Conservation (phyloP, 64 coral and sea anemone genomes). For the Pocillopora verrucosa region DNA sequence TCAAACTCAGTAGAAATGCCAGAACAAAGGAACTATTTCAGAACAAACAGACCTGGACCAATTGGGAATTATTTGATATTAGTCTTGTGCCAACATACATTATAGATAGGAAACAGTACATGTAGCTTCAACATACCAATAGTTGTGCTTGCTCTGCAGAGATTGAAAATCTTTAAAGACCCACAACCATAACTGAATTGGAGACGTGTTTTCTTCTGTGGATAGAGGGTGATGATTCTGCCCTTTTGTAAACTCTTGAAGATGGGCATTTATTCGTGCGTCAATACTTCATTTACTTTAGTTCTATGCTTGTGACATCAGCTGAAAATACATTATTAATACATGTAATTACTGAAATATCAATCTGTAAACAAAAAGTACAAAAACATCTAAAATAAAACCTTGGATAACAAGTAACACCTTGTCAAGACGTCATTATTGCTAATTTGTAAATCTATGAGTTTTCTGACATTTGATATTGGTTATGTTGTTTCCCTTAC, state of each 20-base stretch:
- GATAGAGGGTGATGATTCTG: background rate
- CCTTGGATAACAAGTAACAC: background rate
- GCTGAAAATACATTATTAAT: background rate
- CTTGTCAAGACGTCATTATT: too few relatives aligned
- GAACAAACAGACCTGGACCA: too few relatives aligned
- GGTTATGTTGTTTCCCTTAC: too few relatives aligned
- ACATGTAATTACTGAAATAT: background rate
- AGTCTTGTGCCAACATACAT: slow-evolving; percentile 1
- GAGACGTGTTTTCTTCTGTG: slow-evolving; percentile 11
- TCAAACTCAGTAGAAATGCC: too few relatives aligned
- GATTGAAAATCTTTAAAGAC: background rate
- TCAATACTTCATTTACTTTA: background rate
- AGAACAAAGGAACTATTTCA: too few relatives aligned
- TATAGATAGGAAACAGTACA: slow-evolving; percentile 7
- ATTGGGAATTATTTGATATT: background rate
- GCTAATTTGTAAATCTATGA: too few relatives aligned
- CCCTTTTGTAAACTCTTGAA: too few relatives aligned
- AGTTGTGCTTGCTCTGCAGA: background rate
- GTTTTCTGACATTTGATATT: too few relatives aligned
- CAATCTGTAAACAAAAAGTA: background rate
- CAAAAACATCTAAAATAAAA: background rate
- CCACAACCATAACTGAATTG: slow-evolving; percentile 2
- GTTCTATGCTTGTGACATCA: background rate
- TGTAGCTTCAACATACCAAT: background rate
- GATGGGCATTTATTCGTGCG: too few relatives aligned